Percentiles rank a stretch among this genome's conserved stretches.
These are phyloP conservation scores for Epizoanthus ramosus DNA, from an alignment of 92 coral and sea anemone species.

Conservation along the genomic window DNA sequence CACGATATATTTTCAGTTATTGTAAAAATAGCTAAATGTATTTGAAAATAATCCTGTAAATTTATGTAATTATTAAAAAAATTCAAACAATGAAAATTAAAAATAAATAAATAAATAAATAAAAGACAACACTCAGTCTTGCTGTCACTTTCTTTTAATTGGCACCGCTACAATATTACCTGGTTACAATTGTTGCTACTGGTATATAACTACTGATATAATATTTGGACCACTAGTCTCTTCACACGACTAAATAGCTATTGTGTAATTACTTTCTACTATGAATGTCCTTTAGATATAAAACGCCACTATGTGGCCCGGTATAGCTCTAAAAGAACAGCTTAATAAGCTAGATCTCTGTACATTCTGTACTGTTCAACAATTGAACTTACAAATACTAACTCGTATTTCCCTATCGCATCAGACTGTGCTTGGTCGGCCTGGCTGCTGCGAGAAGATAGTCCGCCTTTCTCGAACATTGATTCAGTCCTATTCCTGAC, in stretches of 20 bases:
- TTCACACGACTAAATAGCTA: constrained; percentile 23
- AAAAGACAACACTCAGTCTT: neutral
- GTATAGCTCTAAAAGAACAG: constrained; percentile 7
- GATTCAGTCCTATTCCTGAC: no score
- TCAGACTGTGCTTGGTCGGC: neutral
- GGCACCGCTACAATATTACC: constrained; percentile 37
- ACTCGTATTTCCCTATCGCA: neutral
- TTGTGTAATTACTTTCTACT: constrained; percentile 15
- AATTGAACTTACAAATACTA: neutral
- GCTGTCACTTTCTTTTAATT: constrained; percentile 21
- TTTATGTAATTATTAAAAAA: no score
- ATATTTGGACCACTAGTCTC: constrained; percentile 5
- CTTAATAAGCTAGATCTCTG: constrained; percentile 17
- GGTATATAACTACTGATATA: constrained; percentile 17
- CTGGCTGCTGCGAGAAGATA: neutral
- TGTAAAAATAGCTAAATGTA: no score
- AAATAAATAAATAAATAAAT: no score
- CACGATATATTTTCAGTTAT: no score
- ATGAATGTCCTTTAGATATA: constrained; percentile 18
- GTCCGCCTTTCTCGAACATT: no score
- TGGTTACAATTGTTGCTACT: constrained; percentile 12
- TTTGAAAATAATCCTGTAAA: no score
- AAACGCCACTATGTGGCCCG: constrained; percentile 22
- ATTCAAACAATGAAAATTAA: no score
- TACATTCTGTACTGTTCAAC: constrained; percentile 10